Evolutionary conservation across 2,888 invertebrate species (phyloP), one percentile per base, ranked within the genome.

Genomic region (Blastobasis adustella): DNA sequence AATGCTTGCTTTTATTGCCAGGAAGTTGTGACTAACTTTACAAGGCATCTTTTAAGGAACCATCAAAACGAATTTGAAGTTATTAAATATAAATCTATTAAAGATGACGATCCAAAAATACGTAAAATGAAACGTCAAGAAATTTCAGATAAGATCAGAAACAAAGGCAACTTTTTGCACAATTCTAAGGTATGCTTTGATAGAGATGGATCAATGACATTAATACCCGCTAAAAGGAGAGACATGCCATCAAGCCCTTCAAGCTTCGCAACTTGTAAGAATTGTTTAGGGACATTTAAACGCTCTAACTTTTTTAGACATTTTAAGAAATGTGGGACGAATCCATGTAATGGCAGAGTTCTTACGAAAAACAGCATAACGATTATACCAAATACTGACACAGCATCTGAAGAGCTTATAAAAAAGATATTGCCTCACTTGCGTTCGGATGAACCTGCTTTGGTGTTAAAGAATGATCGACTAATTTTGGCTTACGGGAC

Each of bases 251-350:
- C 40, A 6, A 40, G 40, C 40, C 42, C 42, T 5, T 42, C 42
- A 5, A 6, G 9, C n/a, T 42, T 5, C n/a, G 50, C 46, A 9
- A 49, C 50, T 8, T 57, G 54, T 40, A 57, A 48, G 38, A 51
- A 4, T 5, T 57, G 54, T 46, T 46, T 57, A 39, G 54, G 53
- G 1, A 56, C 54, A 36, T 56, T 49, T n/a, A 56, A 50, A 56
- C 45, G 54, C 4, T 44, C 49, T 8, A 45, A 50, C 3, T 56
- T 56, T 49, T 54, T 42, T 47, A 54, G 51, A 52, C 54, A 56
- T 54, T 50, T 46, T 23, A 56, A 51, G 46, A 54, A 46, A 5
- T 56, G 56, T 42, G 42, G 9, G 23, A 38, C 48, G 6, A 39
- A 10, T 47, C 39, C 41, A 10, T 10, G 40, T 49, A 41, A 47